A percentile compares a stretch with the other conserved stretches of the same genome.
These are phyloP conservation scores for Momotus momota DNA, from an alignment of 2,797 vertebrate genomes.

Conservation along the genomic window DNA sequence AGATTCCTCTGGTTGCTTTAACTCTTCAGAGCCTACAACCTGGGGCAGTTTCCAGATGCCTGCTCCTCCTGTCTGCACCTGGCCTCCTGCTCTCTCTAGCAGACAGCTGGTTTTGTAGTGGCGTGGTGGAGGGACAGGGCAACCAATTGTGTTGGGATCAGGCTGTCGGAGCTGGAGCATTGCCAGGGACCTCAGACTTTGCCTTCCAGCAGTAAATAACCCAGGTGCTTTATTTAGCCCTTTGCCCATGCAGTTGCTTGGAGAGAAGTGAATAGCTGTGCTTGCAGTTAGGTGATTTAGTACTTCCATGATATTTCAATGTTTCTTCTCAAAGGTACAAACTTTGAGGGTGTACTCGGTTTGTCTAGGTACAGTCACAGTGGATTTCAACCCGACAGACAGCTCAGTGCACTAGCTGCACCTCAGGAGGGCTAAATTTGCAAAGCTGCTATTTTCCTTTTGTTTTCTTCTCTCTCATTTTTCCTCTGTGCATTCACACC, in stretches of 20 bases:
- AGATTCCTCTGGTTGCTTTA: neutral
- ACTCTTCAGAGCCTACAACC: neutral
- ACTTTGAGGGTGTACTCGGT: neutral
- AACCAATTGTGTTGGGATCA: neutral
- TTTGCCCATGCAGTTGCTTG: neutral
- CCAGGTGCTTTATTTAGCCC: neutral
- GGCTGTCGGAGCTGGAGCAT: neutral
- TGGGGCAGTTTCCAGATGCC: neutral
- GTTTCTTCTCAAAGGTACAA: neutral
- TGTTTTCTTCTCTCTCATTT: neutral
- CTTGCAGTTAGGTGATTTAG: neutral
- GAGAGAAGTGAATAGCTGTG: neutral
- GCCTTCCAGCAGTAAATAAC: neutral
- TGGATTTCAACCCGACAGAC: neutral
- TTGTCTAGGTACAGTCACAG: neutral
- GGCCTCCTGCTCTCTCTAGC: neutral
- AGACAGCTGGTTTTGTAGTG: neutral
- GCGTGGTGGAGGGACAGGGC: neutral
- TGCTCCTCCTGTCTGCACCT: neutral
- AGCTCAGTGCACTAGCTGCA: neutral
- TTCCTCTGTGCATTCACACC: neutral
- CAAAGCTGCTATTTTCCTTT: neutral
- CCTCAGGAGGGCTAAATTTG: neutral
- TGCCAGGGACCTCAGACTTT: neutral
- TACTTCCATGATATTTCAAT: neutral